These are phyloP conservation scores for Rhinogobio ventralis DNA, from an alignment of 2,797 vertebrate genomes.

Conservation along the genomic window DNA sequence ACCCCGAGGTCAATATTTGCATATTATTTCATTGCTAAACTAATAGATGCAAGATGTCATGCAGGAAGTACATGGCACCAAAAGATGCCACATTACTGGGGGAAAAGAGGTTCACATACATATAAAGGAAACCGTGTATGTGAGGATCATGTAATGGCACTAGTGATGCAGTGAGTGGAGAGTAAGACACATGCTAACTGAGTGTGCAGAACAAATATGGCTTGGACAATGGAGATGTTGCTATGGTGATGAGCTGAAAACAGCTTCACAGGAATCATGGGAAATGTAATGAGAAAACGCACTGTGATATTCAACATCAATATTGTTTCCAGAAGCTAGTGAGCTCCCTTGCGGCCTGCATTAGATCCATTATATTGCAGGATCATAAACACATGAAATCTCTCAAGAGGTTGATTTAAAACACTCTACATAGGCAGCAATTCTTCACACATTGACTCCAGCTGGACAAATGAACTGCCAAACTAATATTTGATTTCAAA, in stretches of 20 bases:
- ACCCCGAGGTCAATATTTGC: constrained; percentile 20
- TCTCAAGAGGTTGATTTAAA: not conserved
- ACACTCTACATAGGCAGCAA: not conserved
- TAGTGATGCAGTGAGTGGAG: not conserved
- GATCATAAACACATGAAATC: not conserved
- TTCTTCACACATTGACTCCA: not conserved
- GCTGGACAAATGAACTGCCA: not conserved
- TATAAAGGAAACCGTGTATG: not conserved
- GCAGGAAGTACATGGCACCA: not conserved
- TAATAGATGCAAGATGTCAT: not conserved
- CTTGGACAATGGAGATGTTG: constrained; percentile 29
- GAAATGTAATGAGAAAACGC: not conserved
- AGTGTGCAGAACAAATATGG: constrained; percentile 24
- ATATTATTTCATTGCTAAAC: constrained; percentile 18
- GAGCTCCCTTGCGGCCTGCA: not conserved
- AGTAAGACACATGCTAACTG: constrained; percentile 6
- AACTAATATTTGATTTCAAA: not conserved
- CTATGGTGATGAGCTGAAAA: constrained; percentile 50
- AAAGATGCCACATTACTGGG: not conserved
- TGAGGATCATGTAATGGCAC: not conserved
- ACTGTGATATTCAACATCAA: not conserved
- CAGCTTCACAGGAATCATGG: not conserved
- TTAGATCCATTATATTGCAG: not conserved
- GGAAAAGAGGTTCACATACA: not conserved
- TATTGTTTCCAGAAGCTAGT: not conserved